phyloP scores from a whole-genome alignment of 2,888 invertebrate genomes.

The Alcis repandata region DNA sequence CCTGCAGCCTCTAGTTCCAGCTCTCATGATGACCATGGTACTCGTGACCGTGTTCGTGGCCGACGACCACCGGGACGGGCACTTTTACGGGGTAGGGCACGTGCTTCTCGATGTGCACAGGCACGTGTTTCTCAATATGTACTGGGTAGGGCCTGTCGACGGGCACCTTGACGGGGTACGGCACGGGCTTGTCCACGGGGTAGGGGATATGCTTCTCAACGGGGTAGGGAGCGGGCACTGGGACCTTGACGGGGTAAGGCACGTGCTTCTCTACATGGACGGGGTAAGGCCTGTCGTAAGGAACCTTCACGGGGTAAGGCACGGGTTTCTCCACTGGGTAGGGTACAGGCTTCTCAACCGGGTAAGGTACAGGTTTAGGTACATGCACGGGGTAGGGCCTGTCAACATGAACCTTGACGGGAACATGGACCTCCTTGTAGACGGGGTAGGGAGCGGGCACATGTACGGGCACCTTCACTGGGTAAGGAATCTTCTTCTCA shows the following conservation, averaged over 20 bases:
- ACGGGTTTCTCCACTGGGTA: slow-evolving; percentile 76
- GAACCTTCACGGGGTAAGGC: slow-evolving; percentile 88
- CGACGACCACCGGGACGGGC: slow-evolving; percentile 83
- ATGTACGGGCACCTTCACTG: slow-evolving; percentile 87
- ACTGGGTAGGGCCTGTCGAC: slow-evolving; percentile 88
- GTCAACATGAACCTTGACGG: slow-evolving; percentile 89
- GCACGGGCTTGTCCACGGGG: slow-evolving; percentile 89
- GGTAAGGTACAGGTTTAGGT: slow-evolving; percentile 87
- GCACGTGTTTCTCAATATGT: slow-evolving; percentile 89
- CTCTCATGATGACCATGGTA: slow-evolving; percentile 81
- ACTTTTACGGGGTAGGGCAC: slow-evolving; percentile 89
- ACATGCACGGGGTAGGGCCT: slow-evolving; percentile 89
- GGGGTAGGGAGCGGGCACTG: slow-evolving; percentile 88
- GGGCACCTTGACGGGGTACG: slow-evolving; percentile 89
- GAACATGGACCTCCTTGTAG: slow-evolving; percentile 84
- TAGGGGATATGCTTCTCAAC: slow-evolving; percentile 88
- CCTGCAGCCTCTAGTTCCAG: slow-evolving; percentile 84
- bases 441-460: slow-evolving; percentile 89
- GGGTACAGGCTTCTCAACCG: slow-evolving; percentile 87
- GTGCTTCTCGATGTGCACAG: slow-evolving; percentile 87
- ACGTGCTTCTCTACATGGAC: slow-evolving; percentile 79
- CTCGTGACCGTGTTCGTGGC: slow-evolving; percentile 80
- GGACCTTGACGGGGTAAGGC: slow-evolving; percentile 88
- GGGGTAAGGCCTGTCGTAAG: slow-evolving; percentile 85
- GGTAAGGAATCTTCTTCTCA: slow-evolving; percentile 89